Evolutionary conservation across 2,113 vertebrate species (phyloP), one percentile per base, ranked within the genome.

Genomic region (Corythoichthys haematopterus): DNA sequence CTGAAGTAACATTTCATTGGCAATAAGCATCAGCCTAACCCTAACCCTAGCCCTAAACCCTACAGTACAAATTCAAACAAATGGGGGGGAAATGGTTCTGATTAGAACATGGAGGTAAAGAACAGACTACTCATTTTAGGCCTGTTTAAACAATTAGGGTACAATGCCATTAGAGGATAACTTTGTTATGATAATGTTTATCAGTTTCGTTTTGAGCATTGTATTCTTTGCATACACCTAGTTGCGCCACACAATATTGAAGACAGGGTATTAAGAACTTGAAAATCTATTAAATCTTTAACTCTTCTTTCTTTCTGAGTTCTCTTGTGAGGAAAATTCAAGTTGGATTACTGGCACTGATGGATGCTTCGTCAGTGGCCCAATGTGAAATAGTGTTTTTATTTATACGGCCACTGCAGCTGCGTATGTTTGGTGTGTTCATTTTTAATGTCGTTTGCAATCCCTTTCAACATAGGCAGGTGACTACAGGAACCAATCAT

Each of bases 401-500:
- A 7, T 38, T 55, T 55, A 55, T 55, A 33, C 20, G 20, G 52
- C 28, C 9, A 55, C 28, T 12, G 20, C 20, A 33, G 52, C 10
- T 33, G 20, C 52, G 12, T 16, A 36, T 58, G 6, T 38, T 37
- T 7, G 20, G 20, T 28, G 15, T 10, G 16, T 5, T 7, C 16
- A 2, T 3, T 60, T 60, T 37, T 59, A 7, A 12, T 10, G 1
- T 7, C n/a, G 7, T 60, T 60, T 40, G 2, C 16, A 60, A 60
- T 38, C 37, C 6, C 9, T 16, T 60, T 38, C 57, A 38, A 40
- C 15, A 43, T n/a, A 28, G 20, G 1, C 55, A 28, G 35, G 66
- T 55, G 46, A 10, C 53, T 53, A 47, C 48, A 68, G 72, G 3
- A 45, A 58, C n/a, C 73, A 73, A 70, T 48, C 59, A 37, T 69